Evolutionary conservation across 1,140 invertebrate genomes (phyloP).

Genomic region (Bombus superbus): DNA sequence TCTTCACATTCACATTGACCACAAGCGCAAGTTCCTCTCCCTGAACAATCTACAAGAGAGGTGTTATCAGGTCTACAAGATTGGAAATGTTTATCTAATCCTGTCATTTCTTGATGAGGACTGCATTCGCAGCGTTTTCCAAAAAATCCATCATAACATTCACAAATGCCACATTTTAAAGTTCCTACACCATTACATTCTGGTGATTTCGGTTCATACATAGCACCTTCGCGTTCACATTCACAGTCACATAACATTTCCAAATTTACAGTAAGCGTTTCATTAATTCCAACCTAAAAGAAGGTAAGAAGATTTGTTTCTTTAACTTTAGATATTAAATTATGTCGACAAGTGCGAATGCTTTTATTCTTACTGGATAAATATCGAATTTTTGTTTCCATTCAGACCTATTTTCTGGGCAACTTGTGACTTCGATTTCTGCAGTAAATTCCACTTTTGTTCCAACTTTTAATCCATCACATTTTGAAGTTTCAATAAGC

Average conservation of each 20-base stretch:
- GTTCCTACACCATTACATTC: slow-evolving; percentile 88
- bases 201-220: slow-evolving; percentile 82
- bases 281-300: slow-evolving; percentile 90
- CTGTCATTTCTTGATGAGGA: slow-evolving; percentile 80
- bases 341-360: background rate
- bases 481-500: slow-evolving; percentile 90
- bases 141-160: slow-evolving; percentile 90
- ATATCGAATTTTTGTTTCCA: slow-evolving; percentile 93
- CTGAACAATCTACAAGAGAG: slow-evolving; percentile 88
- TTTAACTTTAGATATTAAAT: background rate
- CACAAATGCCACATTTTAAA: slow-evolving; percentile 94
- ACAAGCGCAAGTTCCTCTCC: slow-evolving; percentile 91
- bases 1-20: slow-evolving; percentile 89
- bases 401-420: slow-evolving; percentile 88
- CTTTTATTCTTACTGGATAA: slow-evolving; percentile 87
- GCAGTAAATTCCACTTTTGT: slow-evolving; percentile 89
- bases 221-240: slow-evolving; percentile 88
- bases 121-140: slow-evolving; percentile 95
- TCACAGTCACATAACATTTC: slow-evolving; percentile 96
- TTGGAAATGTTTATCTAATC: slow-evolving; percentile 82
- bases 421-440: slow-evolving; percentile 89
- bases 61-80: slow-evolving; percentile 90
- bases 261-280: slow-evolving; percentile 92
- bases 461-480: slow-evolving; percentile 93
- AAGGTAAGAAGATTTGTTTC: background rate